Percentiles rank a stretch among this genome's conserved stretches.
These are phyloP conservation scores for Dysidea cf. avara DNA, from an alignment of 37 sponge, comb jelly and placozoan species.

Conservation along the genomic window DNA sequence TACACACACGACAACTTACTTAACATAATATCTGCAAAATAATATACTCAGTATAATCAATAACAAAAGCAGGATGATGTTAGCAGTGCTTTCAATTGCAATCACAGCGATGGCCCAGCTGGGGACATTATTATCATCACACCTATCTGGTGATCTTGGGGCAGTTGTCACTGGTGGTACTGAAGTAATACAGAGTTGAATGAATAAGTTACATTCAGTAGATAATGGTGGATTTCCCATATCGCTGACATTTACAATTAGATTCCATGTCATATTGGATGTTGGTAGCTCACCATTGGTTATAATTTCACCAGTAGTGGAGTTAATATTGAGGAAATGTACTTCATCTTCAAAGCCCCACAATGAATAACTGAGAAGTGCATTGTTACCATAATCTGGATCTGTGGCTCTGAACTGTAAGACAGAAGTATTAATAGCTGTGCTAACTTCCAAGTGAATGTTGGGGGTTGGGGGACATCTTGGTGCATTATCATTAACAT, in stretches of 20 bases:
- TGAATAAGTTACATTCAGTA: no score
- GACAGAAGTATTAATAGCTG: conserved; percentile 5
- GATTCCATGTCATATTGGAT: no score
- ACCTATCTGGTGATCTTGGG: no score
- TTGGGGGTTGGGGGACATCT: conserved; percentile 20
- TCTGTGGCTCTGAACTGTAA: conserved; percentile 21
- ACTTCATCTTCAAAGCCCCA: neutral
- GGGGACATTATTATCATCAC: no score
- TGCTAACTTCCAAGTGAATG: conserved; percentile 9
- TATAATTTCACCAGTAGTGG: conserved; percentile 30
- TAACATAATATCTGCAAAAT: conserved; percentile 42
- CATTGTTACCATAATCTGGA: conserved; percentile 52
- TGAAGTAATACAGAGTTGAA: no score
- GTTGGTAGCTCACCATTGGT: conserved; percentile 23
- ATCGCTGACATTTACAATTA: no score
- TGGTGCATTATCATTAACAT: conserved; percentile 74
- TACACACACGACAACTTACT: no score
- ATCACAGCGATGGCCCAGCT: conserved; percentile 71
- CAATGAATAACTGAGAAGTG: neutral
- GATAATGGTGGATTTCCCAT: no score
- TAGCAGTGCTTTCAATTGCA: conserved; percentile 53
- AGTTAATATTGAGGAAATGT: conserved; percentile 25
- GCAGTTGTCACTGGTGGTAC: neutral
- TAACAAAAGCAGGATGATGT: conserved; percentile 50
- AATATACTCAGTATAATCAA: conserved; percentile 39